Percentiles rank a stretch among this genome's conserved stretches.
Conservation (phyloP, 2,797 vertebrate species). For the Muscicapa comitata region DNA sequence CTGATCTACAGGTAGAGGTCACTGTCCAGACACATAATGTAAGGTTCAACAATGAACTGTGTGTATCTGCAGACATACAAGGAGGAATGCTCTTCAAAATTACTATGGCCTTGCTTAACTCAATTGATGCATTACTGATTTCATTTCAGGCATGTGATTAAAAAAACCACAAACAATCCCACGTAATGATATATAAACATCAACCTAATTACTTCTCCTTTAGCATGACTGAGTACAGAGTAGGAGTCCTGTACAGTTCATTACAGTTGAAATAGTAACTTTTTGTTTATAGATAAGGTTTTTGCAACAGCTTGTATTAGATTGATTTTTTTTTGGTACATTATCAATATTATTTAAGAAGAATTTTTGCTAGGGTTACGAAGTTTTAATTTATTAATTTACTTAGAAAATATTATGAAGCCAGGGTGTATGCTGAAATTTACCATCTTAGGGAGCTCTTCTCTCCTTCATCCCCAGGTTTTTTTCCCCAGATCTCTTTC, state of each 20-base stretch:
- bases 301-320: background rate
- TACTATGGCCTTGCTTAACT: background rate
- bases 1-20: background rate
- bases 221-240: background rate
- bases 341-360: background rate
- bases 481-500: background rate
- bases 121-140: background rate
- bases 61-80: background rate
- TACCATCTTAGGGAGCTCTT: background rate
- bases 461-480: background rate
- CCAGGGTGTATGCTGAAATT: background rate
- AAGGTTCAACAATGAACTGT: background rate
- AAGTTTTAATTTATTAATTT: background rate
- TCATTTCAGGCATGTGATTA: background rate
- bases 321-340: background rate
- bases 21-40: background rate
- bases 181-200: background rate
- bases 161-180: rapidly evolving
- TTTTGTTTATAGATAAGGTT: background rate
- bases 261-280: background rate
- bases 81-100: background rate
- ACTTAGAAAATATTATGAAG: background rate
- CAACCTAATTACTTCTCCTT: background rate
- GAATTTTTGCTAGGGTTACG: background rate
- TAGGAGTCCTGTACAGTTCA: background rate